A percentile compares a stretch with the other conserved stretches of the same genome.
Conservation (phyloP, 1,140 invertebrate genomes). For the Liolophura sinensis region DNA sequence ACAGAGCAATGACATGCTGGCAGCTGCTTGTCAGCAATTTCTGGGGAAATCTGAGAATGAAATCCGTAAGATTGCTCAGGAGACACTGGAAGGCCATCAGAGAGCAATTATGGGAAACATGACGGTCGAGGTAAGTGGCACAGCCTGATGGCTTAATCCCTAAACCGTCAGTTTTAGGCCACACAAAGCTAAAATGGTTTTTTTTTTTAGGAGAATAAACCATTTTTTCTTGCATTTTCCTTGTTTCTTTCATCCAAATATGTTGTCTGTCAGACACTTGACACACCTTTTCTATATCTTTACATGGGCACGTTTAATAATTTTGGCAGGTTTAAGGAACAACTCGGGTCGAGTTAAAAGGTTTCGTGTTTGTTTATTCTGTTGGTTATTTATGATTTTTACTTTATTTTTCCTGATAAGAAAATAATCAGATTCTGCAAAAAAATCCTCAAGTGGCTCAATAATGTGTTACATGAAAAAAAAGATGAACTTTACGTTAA, state of each 20-base stretch:
- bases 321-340: too few species aligned
- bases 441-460: background rate
- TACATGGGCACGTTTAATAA: too few species aligned
- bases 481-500: background rate
- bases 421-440: background rate
- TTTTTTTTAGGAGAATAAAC: too few species aligned
- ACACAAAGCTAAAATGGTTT: too few species aligned
- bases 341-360: too few species aligned
- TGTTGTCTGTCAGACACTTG: too few species aligned
- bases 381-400: too few species aligned
- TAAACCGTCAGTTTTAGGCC: too few species aligned
- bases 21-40: slow-evolving; percentile 96
- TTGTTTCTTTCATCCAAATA: too few species aligned
- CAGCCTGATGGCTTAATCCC: background rate
- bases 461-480: background rate
- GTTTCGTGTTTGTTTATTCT: too few species aligned
- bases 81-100: slow-evolving; percentile 96
- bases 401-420: background rate
- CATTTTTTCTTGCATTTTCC: too few species aligned
- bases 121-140: slow-evolving; percentile 82
- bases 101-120: slow-evolving; percentile 98
- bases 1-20: slow-evolving; percentile 93
- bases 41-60: slow-evolving; percentile 87
- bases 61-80: slow-evolving; percentile 90
- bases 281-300: too few species aligned